Base-by-base conservation (phyloP, 2,888 invertebrate species). In the Choreutis nemorana region DNA sequence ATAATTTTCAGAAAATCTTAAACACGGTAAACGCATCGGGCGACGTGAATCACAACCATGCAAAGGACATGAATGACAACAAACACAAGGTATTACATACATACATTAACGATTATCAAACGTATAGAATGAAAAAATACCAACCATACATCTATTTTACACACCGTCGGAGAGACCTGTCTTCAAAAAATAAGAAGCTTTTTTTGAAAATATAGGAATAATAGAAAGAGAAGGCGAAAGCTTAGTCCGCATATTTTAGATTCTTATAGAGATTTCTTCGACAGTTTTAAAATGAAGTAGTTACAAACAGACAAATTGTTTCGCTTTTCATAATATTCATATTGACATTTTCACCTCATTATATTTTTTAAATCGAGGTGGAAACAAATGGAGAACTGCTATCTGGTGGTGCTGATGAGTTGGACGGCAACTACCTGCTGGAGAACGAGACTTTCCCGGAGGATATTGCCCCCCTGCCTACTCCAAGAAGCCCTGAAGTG, bases 381-480 rank as follows among this genome's bases (percentile, higher is more conserved):
- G n/a, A n/a, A n/a, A n/a, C n/a, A n/a, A n/a, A n/a, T n/a, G n/a
- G n/a, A n/a, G n/a, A n/a, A n/a, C n/a, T n/a, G n/a, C n/a, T n/a
- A n/a, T n/a, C n/a, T n/a, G n/a, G n/a, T 71, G 70, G 31, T 51
- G 29, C 44, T 23, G 70, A 73, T 25, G 61, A 57, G 25, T 32
- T 56, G 14, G 60, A 63, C 16, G 61, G 60, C 35, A 64, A 60
- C 40, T 63, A 62, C 20, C 38, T 66, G 12, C 32, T 78, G 20
- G 77, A 78, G 33, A 44, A 78, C 33, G 78, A 77, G 41, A 78
- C 77, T 1, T 78, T 78, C 46, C 78, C 78, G 0, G 75, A 75
- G 9, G 61, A 66, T 0, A 46, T 77, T 12, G 77, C 64, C 2
- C 75, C 75, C 0, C 38, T 42, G 2, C 52, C 59, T 15, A 75